Conservation (phyloP, 2,888 invertebrate species). For the Watsonalla cultraria region DNA sequence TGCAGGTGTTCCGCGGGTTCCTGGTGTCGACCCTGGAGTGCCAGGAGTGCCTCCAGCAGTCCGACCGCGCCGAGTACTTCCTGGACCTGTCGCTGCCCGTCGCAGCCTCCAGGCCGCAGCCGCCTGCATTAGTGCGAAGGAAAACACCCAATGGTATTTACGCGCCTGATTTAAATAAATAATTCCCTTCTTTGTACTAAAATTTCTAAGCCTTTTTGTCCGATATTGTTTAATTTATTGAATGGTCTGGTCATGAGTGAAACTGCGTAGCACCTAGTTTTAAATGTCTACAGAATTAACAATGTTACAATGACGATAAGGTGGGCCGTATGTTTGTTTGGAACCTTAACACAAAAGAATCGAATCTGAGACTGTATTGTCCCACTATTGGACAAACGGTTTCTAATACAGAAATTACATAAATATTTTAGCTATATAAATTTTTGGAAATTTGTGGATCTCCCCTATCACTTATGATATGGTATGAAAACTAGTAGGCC, state of each 20-base stretch:
- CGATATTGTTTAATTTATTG: too few relatives aligned
- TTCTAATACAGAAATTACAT: too few relatives aligned
- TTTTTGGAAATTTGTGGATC: too few relatives aligned
- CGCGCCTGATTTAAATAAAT: neutral
- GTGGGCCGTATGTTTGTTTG: neutral
- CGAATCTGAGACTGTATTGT: too few relatives aligned
- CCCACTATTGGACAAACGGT: too few relatives aligned
- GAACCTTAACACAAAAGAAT: neutral
- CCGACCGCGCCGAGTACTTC: conserved; percentile 94
- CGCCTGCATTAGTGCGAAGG: conserved; percentile 80
- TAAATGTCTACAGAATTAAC: neutral
- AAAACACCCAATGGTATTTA: conserved; percentile 65
- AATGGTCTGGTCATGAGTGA: too few relatives aligned
- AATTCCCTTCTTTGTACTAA: neutral
- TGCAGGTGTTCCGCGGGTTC: conserved; percentile 92
- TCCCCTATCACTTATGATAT: too few relatives aligned
- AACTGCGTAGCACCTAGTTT: too few relatives aligned
- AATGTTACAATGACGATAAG: neutral
- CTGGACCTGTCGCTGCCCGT: conserved; percentile 96
- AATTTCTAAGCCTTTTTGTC: neutral
- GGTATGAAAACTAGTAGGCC: too few relatives aligned
- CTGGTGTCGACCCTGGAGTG: conserved; percentile 94
- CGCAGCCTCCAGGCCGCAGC: conserved; percentile 84
- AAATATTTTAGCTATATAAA: too few relatives aligned
- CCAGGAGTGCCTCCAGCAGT: conserved; percentile 91